phyloP scores from a whole-genome alignment of 2,113 vertebrate genomes.

The Grallaria varia region DNA sequence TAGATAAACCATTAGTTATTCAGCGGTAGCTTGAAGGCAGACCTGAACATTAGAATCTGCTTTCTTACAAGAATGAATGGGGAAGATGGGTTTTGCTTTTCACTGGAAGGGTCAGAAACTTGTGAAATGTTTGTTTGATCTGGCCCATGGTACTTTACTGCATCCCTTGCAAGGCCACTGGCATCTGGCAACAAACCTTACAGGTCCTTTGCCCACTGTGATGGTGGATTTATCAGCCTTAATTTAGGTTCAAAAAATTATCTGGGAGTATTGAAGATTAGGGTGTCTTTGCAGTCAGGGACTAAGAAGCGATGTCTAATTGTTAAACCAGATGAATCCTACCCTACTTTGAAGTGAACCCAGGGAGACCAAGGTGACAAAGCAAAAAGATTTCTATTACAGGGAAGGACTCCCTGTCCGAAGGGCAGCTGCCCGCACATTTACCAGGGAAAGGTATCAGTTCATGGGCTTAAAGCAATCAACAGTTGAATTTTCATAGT shows the following conservation, averaged over 20 bases:
- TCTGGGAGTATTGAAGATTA: not conserved
- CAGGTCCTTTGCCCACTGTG: not conserved
- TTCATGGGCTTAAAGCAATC: not conserved
- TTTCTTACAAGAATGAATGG: not conserved
- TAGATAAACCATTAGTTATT: not conserved
- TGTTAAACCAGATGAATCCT: not conserved
- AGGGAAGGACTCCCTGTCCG: not conserved
- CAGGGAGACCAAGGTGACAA: not conserved
- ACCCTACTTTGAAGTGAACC: not conserved
- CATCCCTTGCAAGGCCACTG: not conserved
- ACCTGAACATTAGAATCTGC: not conserved
- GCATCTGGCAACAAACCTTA: not conserved
- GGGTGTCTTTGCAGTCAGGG: not conserved
- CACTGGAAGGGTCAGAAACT: not conserved
- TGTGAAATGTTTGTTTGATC: not conserved
- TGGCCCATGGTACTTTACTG: not conserved
- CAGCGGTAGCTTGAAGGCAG: not conserved
- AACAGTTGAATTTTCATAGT: not conserved
- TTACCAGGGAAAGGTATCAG: not conserved
- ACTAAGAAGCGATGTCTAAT: not conserved
- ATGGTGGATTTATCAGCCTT: not conserved
- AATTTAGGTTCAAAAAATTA: not conserved
- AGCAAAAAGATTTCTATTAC: not conserved
- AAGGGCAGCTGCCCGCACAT: not conserved
- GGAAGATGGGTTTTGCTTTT: not conserved